phyloP scores from a whole-genome alignment of 2,797 vertebrate species.

The Perodicticus potto region DNA sequence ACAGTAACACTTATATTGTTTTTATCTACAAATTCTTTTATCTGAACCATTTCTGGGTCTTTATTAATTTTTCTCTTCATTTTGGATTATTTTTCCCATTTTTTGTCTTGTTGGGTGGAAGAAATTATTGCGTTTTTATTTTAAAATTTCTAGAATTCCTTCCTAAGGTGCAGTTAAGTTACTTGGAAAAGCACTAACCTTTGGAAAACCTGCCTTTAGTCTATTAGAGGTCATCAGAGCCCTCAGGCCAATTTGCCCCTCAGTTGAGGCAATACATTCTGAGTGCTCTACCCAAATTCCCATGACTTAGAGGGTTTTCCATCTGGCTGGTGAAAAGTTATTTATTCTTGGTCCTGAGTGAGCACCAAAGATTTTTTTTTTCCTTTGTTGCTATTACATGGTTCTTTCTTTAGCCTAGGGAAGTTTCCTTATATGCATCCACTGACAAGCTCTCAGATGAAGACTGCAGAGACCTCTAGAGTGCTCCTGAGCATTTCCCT shows the following conservation, averaged over 20 bases:
- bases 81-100: not conserved
- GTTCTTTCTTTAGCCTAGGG: not conserved
- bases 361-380: not conserved
- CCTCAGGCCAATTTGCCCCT: not conserved
- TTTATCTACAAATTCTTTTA: not conserved
- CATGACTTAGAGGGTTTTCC: not conserved
- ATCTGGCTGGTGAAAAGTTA: not conserved
- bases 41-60: not conserved
- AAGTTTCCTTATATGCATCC: not conserved
- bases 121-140: not conserved
- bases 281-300: not conserved
- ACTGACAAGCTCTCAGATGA: not conserved
- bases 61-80: not conserved
- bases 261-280: not conserved
- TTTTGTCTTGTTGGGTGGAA: not conserved
- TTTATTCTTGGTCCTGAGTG: not conserved
- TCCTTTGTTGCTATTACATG: not conserved
- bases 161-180: not conserved
- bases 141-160: not conserved
- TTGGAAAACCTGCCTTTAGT: not conserved
- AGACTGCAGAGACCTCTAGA: not conserved
- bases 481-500: not conserved
- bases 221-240: not conserved
- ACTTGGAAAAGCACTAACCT: not conserved
- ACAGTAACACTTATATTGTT: not conserved